These are phyloP conservation scores for Tribolium madens DNA, from an alignment of 1,140 invertebrate species.

Conservation along the genomic window DNA sequence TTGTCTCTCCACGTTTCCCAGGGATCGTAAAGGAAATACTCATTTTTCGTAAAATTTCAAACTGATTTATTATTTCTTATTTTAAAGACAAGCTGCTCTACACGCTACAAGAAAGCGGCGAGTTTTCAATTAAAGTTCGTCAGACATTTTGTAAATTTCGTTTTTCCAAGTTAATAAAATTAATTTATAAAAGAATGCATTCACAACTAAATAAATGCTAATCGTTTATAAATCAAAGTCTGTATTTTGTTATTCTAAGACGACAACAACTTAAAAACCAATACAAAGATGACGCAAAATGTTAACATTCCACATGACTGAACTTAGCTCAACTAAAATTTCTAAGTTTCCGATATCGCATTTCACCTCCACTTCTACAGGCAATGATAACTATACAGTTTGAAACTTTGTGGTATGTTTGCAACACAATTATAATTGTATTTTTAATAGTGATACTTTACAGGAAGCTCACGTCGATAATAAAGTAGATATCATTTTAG, in stretches of 20 bases:
- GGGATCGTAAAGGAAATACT: constrained; percentile 25
- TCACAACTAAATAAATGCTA: neutral
- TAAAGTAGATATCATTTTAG: too few relatives aligned
- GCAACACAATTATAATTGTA: neutral
- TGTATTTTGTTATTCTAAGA: neutral
- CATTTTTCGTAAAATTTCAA: constrained; percentile 19
- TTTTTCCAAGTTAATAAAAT: neutral
- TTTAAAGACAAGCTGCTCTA: neutral
- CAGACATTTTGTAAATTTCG: neutral
- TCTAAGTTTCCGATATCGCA: neutral
- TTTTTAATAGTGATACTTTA: neutral
- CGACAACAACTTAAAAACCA: neutral
- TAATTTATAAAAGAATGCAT: neutral
- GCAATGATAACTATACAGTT: neutral
- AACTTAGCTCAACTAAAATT: neutral
- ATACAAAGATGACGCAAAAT: neutral
- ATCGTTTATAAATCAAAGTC: neutral
- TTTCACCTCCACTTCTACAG: neutral
- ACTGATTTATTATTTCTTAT: constrained; percentile 13
- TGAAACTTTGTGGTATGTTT: neutral
- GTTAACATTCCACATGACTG: neutral
- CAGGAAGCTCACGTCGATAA: too few relatives aligned
- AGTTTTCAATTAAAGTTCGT: neutral
- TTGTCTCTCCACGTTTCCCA: constrained; percentile 30
- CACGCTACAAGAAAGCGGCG: neutral